These are phyloP conservation scores for Peromyscus nudipes DNA, from an alignment of 2,797 vertebrate genomes.

Conservation along the genomic window DNA sequence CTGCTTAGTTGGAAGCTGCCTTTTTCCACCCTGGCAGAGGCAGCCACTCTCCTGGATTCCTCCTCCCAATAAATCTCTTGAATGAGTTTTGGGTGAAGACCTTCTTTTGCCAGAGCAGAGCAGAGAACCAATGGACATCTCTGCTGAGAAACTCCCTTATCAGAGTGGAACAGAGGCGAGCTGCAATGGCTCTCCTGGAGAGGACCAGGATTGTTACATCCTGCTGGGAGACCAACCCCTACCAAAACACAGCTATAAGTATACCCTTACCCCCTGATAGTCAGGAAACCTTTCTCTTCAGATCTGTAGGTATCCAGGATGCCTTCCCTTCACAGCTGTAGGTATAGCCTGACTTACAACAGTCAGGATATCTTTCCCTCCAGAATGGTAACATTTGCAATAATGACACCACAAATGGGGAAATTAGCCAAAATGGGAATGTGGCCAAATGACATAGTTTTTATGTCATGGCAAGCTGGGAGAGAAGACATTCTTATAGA, in stretches of 20 bases:
- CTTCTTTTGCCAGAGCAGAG: background rate
- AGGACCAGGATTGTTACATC: background rate
- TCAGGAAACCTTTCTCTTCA: background rate
- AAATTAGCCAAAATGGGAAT: conserved; percentile 1
- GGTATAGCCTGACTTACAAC: background rate
- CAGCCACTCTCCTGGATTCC: background rate
- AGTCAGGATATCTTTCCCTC: background rate
- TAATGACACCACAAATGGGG: background rate
- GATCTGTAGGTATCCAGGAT: background rate
- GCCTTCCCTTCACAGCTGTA: background rate
- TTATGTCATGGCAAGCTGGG: background rate
- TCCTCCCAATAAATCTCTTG: background rate
- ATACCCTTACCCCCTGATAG: too few species aligned
- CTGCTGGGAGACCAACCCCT: background rate
- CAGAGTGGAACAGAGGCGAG: background rate
- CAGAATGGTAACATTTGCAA: background rate
- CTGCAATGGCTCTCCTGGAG: background rate
- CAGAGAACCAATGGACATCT: background rate
- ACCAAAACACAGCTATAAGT: background rate
- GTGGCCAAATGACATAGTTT: background rate
- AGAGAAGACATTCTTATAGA: background rate
- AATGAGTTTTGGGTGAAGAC: background rate
- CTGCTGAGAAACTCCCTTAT: background rate
- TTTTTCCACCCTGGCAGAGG: background rate
- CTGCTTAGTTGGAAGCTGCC: background rate